phyloP scores from a whole-genome alignment of 2,797 vertebrate species.

The Falco naumanni region DNA sequence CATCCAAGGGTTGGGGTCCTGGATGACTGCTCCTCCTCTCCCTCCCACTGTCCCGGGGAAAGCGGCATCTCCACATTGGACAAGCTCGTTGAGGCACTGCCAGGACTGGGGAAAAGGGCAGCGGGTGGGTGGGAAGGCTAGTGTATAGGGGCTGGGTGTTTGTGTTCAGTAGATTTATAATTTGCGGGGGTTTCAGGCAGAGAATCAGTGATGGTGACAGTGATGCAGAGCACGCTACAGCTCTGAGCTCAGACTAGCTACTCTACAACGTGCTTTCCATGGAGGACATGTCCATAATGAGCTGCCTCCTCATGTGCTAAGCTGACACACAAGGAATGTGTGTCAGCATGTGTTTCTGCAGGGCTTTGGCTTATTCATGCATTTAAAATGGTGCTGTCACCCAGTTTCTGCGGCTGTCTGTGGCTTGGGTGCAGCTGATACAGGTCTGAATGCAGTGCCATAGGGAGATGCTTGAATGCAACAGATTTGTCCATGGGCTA shows the following conservation, averaged over 20 bases:
- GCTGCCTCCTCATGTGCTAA: not conserved
- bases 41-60: not conserved
- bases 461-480: not conserved
- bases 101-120: not conserved
- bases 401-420: not conserved
- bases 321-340: not conserved
- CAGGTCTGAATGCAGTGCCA: not conserved
- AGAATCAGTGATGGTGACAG: not conserved
- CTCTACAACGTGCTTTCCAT: accelerated
- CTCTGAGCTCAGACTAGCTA: not conserved
- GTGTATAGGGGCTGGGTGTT: not conserved
- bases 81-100: not conserved
- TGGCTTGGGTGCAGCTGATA: not conserved
- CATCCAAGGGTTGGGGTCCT: not conserved
- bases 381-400: not conserved
- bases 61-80: accelerated
- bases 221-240: not conserved
- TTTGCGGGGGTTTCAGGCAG: not conserved
- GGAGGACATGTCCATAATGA: not conserved
- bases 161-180: not conserved
- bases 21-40: not conserved
- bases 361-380: not conserved
- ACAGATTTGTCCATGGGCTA: accelerated
- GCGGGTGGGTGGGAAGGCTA: not conserved
- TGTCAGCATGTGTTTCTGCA: not conserved